Evolutionary conservation across 1,140 invertebrate species (phyloP).

Genomic region (Apis dorsata): DNA sequence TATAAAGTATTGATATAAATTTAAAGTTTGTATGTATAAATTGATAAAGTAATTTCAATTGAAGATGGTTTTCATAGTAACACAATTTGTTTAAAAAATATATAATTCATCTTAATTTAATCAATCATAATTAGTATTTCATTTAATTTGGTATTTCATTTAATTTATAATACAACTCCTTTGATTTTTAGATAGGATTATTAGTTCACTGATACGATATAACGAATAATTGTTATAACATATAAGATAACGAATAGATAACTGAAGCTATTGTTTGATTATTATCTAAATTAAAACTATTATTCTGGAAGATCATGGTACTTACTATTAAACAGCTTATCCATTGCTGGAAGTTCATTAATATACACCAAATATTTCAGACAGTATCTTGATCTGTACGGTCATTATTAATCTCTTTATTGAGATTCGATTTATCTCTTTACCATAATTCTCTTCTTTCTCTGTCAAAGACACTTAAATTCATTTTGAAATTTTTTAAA

Average conservation of each 20-base stretch:
- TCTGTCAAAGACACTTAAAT: no score
- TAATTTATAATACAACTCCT: background rate
- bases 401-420: background rate
- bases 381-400: constrained; percentile 6
- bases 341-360: constrained; percentile 1
- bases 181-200: background rate
- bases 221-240: background rate
- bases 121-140: no score
- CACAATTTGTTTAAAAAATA: background rate
- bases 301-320: no score
- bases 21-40: background rate
- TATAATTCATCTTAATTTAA: background rate
- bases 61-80: background rate
- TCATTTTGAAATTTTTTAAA: no score
- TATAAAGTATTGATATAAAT: background rate
- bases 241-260: background rate
- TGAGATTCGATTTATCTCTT: constrained; percentile 5
- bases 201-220: no score
- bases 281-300: constrained; percentile 22
- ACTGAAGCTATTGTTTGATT: constrained; percentile 1
- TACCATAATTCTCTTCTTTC: no score
- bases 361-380: background rate
- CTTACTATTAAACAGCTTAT: background rate
- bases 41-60: background rate
- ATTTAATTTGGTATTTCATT: background rate